Conservation (phyloP, 2,797 vertebrate genomes). For the Darevskia mixta region DNA sequence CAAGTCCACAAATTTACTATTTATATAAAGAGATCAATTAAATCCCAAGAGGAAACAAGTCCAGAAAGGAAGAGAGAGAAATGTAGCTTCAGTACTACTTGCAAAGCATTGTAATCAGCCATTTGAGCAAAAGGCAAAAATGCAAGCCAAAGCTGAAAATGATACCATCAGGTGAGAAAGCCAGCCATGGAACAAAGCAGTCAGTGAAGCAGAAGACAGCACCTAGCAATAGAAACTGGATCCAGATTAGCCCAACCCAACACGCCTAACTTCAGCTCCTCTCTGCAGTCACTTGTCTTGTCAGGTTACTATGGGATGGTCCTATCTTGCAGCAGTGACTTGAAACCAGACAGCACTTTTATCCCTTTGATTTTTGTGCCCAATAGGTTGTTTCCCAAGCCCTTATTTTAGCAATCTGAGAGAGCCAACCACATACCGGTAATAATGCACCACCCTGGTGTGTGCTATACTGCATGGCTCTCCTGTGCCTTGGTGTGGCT, state of each 20-base stretch:
- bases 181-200: not conserved
- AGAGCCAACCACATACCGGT: not conserved
- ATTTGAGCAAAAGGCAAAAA: constrained; percentile 4
- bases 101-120: not conserved
- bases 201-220: not conserved
- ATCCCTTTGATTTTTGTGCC: not conserved
- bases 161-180: not conserved
- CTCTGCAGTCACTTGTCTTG: not conserved
- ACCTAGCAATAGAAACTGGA: not conserved
- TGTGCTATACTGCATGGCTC: not conserved
- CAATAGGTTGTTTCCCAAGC: not conserved
- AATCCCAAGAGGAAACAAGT: not conserved
- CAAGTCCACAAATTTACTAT: not conserved
- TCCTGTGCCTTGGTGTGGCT: not conserved
- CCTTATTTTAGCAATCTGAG: not conserved
- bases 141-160: not conserved
- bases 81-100: not conserved
- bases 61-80: not conserved
- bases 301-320: not conserved
- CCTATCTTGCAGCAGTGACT: not conserved
- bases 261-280: not conserved
- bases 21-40: not conserved
- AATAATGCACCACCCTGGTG: not conserved
- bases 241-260: not conserved
- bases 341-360: not conserved